Evolutionary conservation across 2,797 vertebrate species (phyloP), one percentile per base, ranked within the genome.

Genomic region (Craterocephalus amniculus): DNA sequence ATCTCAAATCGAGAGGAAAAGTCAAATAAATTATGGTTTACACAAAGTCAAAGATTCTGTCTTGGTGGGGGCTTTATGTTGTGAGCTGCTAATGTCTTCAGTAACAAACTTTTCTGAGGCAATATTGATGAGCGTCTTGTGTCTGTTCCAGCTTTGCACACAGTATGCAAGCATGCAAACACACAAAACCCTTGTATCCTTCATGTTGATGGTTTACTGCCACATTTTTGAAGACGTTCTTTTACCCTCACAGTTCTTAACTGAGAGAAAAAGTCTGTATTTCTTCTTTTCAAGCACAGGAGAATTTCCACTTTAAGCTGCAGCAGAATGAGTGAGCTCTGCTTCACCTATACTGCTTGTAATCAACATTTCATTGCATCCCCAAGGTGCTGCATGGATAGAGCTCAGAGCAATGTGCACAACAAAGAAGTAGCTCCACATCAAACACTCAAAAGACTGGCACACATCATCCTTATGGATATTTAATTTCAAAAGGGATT

Each of bases 1-100:
- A 34, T 34, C 14, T 22, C 36, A 24, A 38, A 59, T 74, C 36
- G 66, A 55, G 26, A 56, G 27, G n/a, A 60, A 9, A 35, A 4
- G 1, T 10, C 14, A 66, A 34, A 0, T 6, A 32, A 43, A 27
- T 52, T 6, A 52, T 22, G 14, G 22, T 27, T 52, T 26, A 26
- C 4, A 52, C 24, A 58, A 40, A 56, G 32, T 64, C 29, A 26
- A 0, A 51, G 27, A 63, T 56, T 9, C 24, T 59, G 54, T 40
- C 12, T 0, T 4, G 27, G 32, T 60, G 36, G 3, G 13, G 20
- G n/a, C 26, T 24, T 2, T 34, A 0, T 9, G 12, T 36, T 14
- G 6, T 16, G 1, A 58, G 22, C 27, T 49, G 16, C 6, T 49
- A 5, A 24, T 18, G 8, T n/a, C 12, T 52, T 27, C 27, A 12